Conservation (phyloP, 2,113 vertebrate genomes). For the Plestiodon gilberti region DNA sequence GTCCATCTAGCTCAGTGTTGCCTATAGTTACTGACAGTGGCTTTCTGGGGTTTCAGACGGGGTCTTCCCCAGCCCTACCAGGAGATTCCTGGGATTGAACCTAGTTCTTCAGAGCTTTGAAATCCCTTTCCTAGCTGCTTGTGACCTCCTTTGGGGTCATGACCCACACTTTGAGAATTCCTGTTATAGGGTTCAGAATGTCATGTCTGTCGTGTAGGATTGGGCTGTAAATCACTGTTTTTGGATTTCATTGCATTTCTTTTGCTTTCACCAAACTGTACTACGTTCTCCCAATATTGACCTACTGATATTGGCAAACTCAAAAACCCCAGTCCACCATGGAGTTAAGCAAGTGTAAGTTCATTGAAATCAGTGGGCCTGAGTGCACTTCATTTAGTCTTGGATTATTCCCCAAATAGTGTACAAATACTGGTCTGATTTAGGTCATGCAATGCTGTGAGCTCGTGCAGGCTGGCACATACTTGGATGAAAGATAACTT, state of each 20-base stretch:
- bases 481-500: neutral
- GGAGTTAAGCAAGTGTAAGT: neutral
- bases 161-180: no score
- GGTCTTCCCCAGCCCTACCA: no score
- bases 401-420: neutral
- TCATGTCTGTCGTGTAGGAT: no score
- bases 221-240: neutral
- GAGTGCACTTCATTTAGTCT: neutral
- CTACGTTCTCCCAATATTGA: neutral
- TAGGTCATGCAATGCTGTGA: neutral
- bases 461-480: neutral
- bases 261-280: slow-evolving; percentile 13
- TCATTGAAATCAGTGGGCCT: neutral
- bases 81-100: no score
- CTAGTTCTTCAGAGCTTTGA: no score
- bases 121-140: no score
- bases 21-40: no score
- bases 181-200: no score
- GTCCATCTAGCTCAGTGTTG: no score
- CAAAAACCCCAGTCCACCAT: neutral
- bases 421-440: neutral
- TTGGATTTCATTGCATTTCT: accelerated
- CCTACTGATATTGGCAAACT: neutral
- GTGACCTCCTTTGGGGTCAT: no score
- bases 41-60: no score